Base-by-base conservation (phyloP, 2,888 invertebrate genomes). In the Acrobasis suavella region DNA sequence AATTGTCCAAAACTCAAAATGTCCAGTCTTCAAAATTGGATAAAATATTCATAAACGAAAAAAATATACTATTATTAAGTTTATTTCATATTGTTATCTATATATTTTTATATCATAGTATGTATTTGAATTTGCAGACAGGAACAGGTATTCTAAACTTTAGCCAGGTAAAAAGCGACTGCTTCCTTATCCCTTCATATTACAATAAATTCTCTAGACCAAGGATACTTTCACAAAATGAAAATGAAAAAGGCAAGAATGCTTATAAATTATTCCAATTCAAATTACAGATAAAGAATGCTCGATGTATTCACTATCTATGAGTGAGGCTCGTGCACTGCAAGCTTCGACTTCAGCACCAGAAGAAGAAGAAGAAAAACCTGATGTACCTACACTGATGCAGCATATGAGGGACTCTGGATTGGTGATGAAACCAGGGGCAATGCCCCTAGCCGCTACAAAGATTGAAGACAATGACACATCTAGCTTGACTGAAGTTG, bases 351-450 rank as follows among this genome's bases (percentile, higher is more conserved):
- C 94, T 65, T 93, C 95, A 67, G 95, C 96, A 71, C 96, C 96
- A 73, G 96, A 96, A 84, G 97, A 93, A 64, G 87, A 92, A 66
- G 89, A 93, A 67, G 94, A 94, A 69, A 92, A 94, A 62, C 90
- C 89, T 6, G 92, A 93, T 71, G 94, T 94, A 46, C 93, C 95
- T 52, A 93, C 95, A 69, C 82, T 98, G 62, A 96, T 98, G 81
- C 96, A 96, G 72, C 97, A 98, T 80, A 97, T 98, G 97, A 94
- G 96, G 71, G 97, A 98, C 76, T 97, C 97, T 83, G 98, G 98
- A 0, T 92, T 98, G 58, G 96, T 96, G 42, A 94, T 99, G 87
- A 98, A 98, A 84, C 96, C 96, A 77, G 95, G 95, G 15, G 95
- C 95, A 38, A 81, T 95, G 74, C 94, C 94, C 58, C 78, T 94